Evolutionary conservation across 2,888 invertebrate species (phyloP), one percentile per base, ranked within the genome.

Genomic region (Acholoe squamosa): DNA sequence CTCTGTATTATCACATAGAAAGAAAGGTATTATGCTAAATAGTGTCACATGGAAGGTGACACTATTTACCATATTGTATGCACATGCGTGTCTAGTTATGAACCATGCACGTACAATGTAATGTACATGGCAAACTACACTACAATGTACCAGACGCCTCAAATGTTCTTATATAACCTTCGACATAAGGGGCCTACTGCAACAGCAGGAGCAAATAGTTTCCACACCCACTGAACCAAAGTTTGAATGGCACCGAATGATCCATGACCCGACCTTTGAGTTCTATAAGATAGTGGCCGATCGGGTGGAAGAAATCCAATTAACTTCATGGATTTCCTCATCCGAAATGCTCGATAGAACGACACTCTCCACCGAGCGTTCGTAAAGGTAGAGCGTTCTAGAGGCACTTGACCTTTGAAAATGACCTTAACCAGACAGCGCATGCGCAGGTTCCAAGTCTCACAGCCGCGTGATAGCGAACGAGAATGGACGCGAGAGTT

Each of bases 271-370:
- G 71, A 71, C 71, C 71, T 71, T 71, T 71, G 14, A 28, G 28
- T 28, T 71, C 31, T 14, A n/a, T 71, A 71, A 71, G 71, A 71
- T 25, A 71, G 71, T 71, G 28, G 25, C 71, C 25, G 28, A 28
- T 71, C 28, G 16, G 3, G 31, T 71, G 28, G 71, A 71, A 71
- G 61, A 71, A 25, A 71, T 71, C 71, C 71, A 71, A 71, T 71
- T 71, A 71, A 28, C 71, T 71, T 28, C 71, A 71, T 71, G 71
- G 71, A 71, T 25, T 71, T 28, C 31, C 28, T 71, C 71, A 71
- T 71, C 71, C 71, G 71, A 25, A 71, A 28, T 71, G 71, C 71
- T 28, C 71, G 71, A 71, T 71, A 71, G 71, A 71, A 71, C 71
- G 28, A 25, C 28, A 28, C 19, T 19, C 25, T 25, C 71, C 14